Evolutionary conservation across 2,888 invertebrate species (phyloP).

Genomic region (Ophioninae sp.): DNA sequence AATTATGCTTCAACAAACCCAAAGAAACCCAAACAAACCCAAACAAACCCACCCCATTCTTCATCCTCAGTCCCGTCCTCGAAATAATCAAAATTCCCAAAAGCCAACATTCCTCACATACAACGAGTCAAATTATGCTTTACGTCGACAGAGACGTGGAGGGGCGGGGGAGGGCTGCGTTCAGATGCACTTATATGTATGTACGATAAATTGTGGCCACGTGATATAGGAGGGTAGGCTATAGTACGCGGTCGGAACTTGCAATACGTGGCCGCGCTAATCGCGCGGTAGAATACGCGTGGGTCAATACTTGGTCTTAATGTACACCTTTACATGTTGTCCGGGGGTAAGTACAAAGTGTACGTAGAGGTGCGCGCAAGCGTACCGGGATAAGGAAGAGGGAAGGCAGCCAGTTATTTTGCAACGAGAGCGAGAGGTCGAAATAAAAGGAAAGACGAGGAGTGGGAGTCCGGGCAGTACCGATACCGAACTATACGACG

Average conservation of each 20-base stretch:
- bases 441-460: constrained; percentile 47
- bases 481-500: constrained; percentile 72
- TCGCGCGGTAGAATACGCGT: constrained; percentile 27
- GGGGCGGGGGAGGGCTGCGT: too few relatives aligned
- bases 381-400: constrained; percentile 28
- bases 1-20: too few relatives aligned
- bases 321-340: constrained; percentile 29
- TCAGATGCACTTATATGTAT: background rate
- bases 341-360: constrained; percentile 29
- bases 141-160: too few relatives aligned
- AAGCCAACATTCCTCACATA: background rate
- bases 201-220: background rate
- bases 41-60: too few relatives aligned
- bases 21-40: too few relatives aligned
- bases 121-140: too few relatives aligned
- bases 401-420: constrained; percentile 56
- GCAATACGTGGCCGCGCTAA: constrained; percentile 42
- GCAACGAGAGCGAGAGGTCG: constrained; percentile 49
- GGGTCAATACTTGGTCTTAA: constrained; percentile 39
- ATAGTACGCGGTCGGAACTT: constrained; percentile 8
- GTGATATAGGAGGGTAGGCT: constrained; percentile 1
- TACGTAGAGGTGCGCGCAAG: constrained; percentile 36
- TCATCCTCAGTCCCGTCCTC: background rate
- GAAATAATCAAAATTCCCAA: background rate
- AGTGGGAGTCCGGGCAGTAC: constrained; percentile 59